phyloP scores from a whole-genome alignment of 1,140 invertebrate genomes.

The Zaprionus kolodkinae region DNA sequence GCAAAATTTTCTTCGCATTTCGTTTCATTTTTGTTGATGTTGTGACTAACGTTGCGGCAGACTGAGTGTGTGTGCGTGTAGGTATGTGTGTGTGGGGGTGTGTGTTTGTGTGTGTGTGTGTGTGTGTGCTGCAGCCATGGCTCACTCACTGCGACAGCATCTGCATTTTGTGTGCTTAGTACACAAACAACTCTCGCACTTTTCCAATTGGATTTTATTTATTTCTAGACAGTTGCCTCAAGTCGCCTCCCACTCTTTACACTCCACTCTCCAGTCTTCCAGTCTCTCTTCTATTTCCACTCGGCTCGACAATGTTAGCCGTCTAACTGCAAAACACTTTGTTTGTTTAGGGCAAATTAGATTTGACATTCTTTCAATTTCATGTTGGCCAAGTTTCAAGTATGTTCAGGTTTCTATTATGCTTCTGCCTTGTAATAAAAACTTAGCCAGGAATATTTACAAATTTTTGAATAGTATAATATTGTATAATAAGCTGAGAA shows the following conservation, averaged over 20 bases:
- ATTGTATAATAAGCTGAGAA: not conserved
- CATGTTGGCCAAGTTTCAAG: not conserved
- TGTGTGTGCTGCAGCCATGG: constrained; percentile 21
- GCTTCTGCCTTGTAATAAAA: not conserved
- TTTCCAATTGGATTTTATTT: constrained; percentile 54
- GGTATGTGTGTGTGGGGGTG: constrained; percentile 19
- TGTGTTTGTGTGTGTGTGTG: constrained; percentile 15
- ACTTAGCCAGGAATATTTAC: not conserved
- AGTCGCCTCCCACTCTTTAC: constrained; percentile 5
- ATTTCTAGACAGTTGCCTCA: constrained; percentile 38
- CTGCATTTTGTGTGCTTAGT: constrained; percentile 39
- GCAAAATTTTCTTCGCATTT: constrained; percentile 16
- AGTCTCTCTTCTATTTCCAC: not conserved
- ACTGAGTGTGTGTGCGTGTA: not conserved
- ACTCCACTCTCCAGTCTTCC: not conserved
- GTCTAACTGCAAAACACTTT: constrained; percentile 17
- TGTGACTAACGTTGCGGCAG: constrained; percentile 12
- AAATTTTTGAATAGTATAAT: not conserved
- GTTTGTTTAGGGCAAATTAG: constrained; percentile 40
- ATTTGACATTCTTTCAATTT: constrained; percentile 8
- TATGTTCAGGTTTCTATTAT: not conserved
- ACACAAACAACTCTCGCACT: constrained; percentile 44
- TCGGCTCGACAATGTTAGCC: constrained; percentile 28
- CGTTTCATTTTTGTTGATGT: constrained; percentile 26
- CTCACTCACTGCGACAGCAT: constrained; percentile 46